phyloP scores from a whole-genome alignment of 2,113 vertebrate species.

The Xyrauchen texanus region DNA sequence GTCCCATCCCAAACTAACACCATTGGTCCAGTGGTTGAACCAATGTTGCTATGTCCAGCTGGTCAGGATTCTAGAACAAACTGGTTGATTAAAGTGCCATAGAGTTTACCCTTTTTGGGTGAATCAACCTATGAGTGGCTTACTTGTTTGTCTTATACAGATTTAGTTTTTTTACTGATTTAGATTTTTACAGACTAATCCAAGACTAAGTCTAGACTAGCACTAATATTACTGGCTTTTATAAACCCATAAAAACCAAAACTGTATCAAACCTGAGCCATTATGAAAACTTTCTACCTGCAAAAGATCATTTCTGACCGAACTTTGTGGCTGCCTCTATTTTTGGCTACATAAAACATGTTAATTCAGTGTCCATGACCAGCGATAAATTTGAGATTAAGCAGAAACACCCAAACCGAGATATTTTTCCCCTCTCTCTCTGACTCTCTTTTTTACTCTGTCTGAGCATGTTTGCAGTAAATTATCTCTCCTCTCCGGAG shows the following conservation, averaged over 20 bases:
- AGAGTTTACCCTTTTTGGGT: no score
- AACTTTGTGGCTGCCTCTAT: neutral
- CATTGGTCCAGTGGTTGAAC: no score
- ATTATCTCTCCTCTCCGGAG: slow-evolving; percentile 52
- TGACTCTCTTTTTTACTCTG: slow-evolving; percentile 16
- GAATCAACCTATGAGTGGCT: no score
- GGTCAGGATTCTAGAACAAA: no score
- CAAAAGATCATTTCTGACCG: neutral
- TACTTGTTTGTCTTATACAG: no score
- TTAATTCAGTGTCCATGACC: slow-evolving; percentile 50
- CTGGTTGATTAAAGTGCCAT: no score
- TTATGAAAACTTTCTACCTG: neutral
- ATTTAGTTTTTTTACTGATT: no score
- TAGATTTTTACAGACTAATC: no score
- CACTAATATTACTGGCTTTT: neutral
- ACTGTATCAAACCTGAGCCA: neutral
- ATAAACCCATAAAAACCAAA: neutral
- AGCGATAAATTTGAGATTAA: slow-evolving; percentile 36
- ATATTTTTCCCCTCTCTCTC: neutral
- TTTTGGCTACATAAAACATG: slow-evolving; percentile 18
- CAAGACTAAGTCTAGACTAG: neutral
- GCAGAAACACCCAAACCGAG: slow-evolving; percentile 39
- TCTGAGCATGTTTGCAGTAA: slow-evolving; percentile 56
- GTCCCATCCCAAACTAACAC: no score
- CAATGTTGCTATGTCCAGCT: no score